Percentiles rank a stretch among this genome's conserved stretches.
Conservation (phyloP, 2,888 invertebrate genomes). For the Deilephila elpenor region DNA sequence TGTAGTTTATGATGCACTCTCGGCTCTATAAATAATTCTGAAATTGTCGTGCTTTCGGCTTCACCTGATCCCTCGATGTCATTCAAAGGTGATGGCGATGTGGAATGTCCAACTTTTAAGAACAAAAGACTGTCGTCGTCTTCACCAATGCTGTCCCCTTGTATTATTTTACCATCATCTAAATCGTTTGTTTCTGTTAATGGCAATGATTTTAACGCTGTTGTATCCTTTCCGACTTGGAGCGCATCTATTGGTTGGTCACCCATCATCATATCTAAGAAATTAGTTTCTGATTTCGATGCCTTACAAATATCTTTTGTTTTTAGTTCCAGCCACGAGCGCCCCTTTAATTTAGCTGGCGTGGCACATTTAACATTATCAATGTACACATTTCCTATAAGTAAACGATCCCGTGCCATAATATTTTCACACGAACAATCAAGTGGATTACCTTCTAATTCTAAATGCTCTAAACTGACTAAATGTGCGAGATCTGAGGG, state of each 20-base stretch:
- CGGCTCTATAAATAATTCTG: conserved; percentile 62
- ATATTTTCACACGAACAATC: conserved; percentile 89
- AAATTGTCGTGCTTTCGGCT: conserved; percentile 72
- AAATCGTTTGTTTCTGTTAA: conserved; percentile 67
- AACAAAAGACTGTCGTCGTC: conserved; percentile 75
- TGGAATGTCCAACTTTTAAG: conserved; percentile 64
- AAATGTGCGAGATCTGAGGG: conserved; percentile 85
- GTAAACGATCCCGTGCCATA: conserved; percentile 85
- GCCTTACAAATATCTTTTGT: conserved; percentile 82
- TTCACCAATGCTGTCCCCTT: conserved; percentile 56
- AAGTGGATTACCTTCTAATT: conserved; percentile 88
- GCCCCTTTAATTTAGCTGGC: conserved; percentile 80
- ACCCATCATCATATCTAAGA: conserved; percentile 86
- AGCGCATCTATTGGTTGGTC: conserved; percentile 83
- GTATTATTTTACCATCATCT: conserved; percentile 73
- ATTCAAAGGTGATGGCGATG: conserved; percentile 52
- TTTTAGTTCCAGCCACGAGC: conserved; percentile 85
- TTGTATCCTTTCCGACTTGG: conserved; percentile 67
- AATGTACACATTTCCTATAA: conserved; percentile 81
- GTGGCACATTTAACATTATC: conserved; percentile 84
- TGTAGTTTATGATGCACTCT: conserved; percentile 47
- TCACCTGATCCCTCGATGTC: conserved; percentile 72
- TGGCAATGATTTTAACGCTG: conserved; percentile 72
- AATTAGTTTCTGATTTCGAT: conserved; percentile 61
- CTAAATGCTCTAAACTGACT: conserved; percentile 85